Conservation (phyloP, 1,140 invertebrate species). For the Drosophila azteca region DNA sequence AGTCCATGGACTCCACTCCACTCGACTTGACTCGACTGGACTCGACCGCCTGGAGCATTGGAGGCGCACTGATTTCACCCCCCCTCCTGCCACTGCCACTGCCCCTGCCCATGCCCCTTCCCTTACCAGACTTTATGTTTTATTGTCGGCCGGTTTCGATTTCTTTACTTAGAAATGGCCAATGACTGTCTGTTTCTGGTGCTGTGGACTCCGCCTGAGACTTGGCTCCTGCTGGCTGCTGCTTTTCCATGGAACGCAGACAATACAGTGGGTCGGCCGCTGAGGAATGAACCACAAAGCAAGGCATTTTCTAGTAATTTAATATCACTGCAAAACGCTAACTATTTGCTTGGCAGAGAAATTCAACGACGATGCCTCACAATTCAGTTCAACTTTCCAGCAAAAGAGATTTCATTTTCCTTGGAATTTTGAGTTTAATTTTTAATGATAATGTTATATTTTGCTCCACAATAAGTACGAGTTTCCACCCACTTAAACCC, state of each 20-base stretch:
- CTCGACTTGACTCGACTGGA: conserved; percentile 16
- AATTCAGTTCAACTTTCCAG: too few species aligned
- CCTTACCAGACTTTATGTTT: conserved; percentile 32
- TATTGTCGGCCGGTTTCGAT: conserved; percentile 77
- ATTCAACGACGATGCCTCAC: too few species aligned
- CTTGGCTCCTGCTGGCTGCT: conserved; percentile 18
- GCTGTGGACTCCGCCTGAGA: not conserved
- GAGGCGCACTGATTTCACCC: conserved; percentile 62
- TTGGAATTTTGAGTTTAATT: too few species aligned
- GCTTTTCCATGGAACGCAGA: conserved; percentile 62
- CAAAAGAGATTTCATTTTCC: too few species aligned
- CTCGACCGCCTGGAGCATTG: conserved; percentile 37
- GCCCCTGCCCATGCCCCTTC: not conserved
- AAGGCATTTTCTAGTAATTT: conserved; percentile 34
- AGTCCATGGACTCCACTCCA: conserved; percentile 24
- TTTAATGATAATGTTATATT: not conserved
- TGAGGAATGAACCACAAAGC: not conserved
- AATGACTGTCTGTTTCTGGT: conserved; percentile 54
- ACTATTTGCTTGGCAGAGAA: not conserved
- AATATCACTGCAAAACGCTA: conserved; percentile 11
- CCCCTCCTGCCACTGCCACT: too few species aligned
- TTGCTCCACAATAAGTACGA: not conserved
- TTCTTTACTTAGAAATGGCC: conserved; percentile 79
- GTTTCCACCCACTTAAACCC: not conserved
- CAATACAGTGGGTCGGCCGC: conserved; percentile 52